These are phyloP conservation scores for Bugulina stolonifera DNA, from an alignment of 2,888 invertebrate genomes.

Conservation along the genomic window DNA sequence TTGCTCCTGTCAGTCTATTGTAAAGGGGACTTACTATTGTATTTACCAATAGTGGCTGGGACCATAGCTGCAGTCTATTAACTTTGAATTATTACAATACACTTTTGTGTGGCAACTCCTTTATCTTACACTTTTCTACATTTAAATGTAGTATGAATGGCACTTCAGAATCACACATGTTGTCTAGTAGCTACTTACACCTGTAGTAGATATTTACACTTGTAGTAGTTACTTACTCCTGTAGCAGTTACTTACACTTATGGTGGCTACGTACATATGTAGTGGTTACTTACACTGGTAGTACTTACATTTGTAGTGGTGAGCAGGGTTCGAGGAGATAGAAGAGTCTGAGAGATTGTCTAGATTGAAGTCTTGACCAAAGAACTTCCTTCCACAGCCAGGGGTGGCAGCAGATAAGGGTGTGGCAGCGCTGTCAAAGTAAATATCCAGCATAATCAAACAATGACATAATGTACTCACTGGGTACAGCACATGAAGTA, in stretches of 20 bases:
- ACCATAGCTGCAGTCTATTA: too few species aligned
- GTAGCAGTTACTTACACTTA: not conserved
- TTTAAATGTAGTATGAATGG: too few species aligned
- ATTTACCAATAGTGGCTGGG: too few species aligned
- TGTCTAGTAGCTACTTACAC: not conserved
- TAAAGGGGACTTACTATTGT: too few species aligned
- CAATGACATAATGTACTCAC: too few species aligned
- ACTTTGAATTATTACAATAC: too few species aligned
- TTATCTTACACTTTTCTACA: too few species aligned
- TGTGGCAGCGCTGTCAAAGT: slow-evolving; percentile 8
- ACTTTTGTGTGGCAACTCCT: too few species aligned
- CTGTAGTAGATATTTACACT: not conserved
- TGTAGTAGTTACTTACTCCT: not conserved
- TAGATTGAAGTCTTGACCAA: slow-evolving; percentile 89
- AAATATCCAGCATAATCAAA: too few species aligned
- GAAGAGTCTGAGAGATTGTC: slow-evolving; percentile 61
- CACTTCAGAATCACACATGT: too few species aligned
- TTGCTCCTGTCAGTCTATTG: too few species aligned
- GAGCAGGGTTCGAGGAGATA: not conserved
- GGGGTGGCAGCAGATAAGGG: slow-evolving; percentile 25
- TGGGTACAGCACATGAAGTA: too few species aligned
- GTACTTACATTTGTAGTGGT: slow-evolving; percentile 13
- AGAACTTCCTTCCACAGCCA: slow-evolving; percentile 62
- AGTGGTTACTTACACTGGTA: not conserved
- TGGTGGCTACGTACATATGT: not conserved